Evolutionary conservation across 2,113 vertebrate genomes (phyloP), one percentile per base, ranked within the genome.

Genomic region (Anseranas semipalmata): DNA sequence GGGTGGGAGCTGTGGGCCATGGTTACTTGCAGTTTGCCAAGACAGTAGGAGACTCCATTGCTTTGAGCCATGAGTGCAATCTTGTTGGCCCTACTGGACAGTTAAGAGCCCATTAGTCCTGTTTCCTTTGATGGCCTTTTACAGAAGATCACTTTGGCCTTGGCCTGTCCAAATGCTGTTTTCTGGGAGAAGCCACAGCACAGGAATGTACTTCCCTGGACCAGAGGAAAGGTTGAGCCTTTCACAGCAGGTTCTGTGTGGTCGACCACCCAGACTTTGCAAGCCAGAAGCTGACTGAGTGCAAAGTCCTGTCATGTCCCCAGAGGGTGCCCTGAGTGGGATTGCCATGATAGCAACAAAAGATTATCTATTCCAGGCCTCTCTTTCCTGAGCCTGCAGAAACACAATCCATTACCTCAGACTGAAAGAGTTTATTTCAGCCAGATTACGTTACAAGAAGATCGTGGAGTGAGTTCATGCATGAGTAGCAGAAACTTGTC

Each of bases 391-490:
- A 97, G 96, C 93, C 92, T 94, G 89, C 70, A 96, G 98, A 98
- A 98, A 98, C 95, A 95, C 97, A 97, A 96, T 98, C 98, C 96
- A 53, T 95, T 97, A 92, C 92, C 95, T 95, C 96, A 94, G n/a
- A 76, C 78, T 78, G 94, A 91, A 93, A 81, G 90, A 84, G 75
- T 93, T 96, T 96, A 63, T 96, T 97, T 96, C 95, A 95, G 95
- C 87, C 89, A 96, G 97, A 97, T 97, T 97, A 94, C 62, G 32
- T 97, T 95, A 95, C 95, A 77, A 88, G 96, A 95, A 89, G 90
- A 60, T 92, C 91, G 94, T 92, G 91, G 82, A 81, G 77, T 63
- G 67, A 94, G 63, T 77, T 88, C 48, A 56, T 7, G 24, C 32
- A 75, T 0, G 0, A 85, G 87, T 77, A 84, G 75, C 60, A 88